Base-by-base conservation (phyloP, 1,140 invertebrate genomes). In the Probaryconus sp. region DNA sequence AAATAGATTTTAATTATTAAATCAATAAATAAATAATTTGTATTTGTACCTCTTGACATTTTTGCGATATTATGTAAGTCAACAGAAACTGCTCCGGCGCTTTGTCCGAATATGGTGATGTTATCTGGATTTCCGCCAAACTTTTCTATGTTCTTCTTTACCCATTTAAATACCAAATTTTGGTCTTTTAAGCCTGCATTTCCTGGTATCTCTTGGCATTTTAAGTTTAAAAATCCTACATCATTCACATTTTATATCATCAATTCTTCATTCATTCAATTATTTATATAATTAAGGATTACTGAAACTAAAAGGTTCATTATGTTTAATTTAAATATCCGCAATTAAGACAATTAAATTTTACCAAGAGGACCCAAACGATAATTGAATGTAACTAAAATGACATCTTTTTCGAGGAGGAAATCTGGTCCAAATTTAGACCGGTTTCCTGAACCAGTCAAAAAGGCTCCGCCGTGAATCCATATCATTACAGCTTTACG, bases 341-440 rank as follows among this genome's bases (percentile, higher is more conserved):
- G n/a, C n/a, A n/a, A n/a, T n/a, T n/a, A n/a, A n/a, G n/a, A n/a
- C n/a, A n/a, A 17, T 7, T 17, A 11, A 26, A 14, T 17, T 16
- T 75, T 68, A 83, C 91, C 92, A 7, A 93, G 79, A 38, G 91
- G 86, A 58, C 92, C 92, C 7, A 93, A 83, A 28, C 92, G 86
- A 78, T 93, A 93, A 71, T 93, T 92, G 30, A 92, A 85, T 0
- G 91, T 91, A 0, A 93, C 91, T 0, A 93, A 86, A 6, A 93
- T 89, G 6, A 91, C 78, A 51, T 89, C 88, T 69, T 91, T 88
- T 6, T 85, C 83, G 13, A 90, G 79, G 0, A 90, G 71, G 45
- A 86, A 82, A 38, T 81, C 78, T 1, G 88, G 83, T 28, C 84
- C 83, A 74, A 88, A 89, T 17, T 80, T 65, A 16, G 78, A 75